These are phyloP conservation scores for Toxotes chatareus DNA, from an alignment of 2,113 vertebrate genomes.

Conservation along the genomic window DNA sequence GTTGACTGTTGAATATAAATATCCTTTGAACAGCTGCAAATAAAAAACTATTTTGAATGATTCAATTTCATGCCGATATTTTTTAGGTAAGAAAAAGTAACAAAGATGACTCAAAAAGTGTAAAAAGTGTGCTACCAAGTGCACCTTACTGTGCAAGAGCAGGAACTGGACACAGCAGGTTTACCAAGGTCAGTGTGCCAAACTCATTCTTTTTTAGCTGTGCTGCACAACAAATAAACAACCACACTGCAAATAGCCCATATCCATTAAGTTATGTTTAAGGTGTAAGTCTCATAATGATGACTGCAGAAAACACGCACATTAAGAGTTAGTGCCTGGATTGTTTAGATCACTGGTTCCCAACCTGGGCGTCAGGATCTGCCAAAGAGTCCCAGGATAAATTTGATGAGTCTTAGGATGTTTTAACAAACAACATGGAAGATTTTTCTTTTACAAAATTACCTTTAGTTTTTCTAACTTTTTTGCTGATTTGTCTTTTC, in stretches of 20 bases:
- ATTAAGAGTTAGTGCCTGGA: no score
- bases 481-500: no score
- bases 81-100: not conserved
- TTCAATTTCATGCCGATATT: not conserved
- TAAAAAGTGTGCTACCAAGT: not conserved
- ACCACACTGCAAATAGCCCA: not conserved
- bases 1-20: slow-evolving; percentile 3
- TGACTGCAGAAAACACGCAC: not conserved
- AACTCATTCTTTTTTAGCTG: no score
- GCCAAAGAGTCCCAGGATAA: no score
- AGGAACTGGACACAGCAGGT: not conserved
- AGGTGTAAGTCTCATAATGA: no score
- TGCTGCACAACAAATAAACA: not conserved
- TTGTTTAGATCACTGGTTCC: no score
- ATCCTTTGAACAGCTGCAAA: not conserved
- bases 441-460: no score
- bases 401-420: not conserved
- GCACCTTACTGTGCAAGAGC: no score
- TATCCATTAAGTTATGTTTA: not conserved
- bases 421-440: no score
- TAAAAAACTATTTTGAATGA: not conserved
- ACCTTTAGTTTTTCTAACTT: no score
- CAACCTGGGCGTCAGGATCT: not conserved
- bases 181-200: not conserved
- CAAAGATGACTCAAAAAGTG: no score